Percentiles rank a stretch among this genome's conserved stretches.
Evolutionary conservation across 37 sponge, comb jelly and placozoan genomes (phyloP).

Genomic region (Ephydatia muelleri): DNA sequence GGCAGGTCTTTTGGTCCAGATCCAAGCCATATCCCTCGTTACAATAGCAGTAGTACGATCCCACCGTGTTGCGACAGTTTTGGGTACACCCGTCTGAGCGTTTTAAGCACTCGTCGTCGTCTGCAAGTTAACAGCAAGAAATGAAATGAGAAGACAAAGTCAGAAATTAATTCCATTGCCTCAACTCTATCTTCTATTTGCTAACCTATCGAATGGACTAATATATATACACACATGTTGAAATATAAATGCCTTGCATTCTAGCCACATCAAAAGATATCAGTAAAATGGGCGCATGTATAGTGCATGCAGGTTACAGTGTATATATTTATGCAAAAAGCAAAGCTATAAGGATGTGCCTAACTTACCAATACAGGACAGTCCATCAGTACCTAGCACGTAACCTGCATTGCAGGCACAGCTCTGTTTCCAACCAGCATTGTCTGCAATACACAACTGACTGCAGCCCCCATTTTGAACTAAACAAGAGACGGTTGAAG

Average conservation of each 20-base stretch:
- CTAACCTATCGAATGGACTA: too few species aligned
- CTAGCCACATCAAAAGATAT: too few species aligned
- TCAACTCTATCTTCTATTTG: too few species aligned
- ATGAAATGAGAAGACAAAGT: too few species aligned
- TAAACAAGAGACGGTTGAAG: neutral
- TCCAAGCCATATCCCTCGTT: constrained; percentile 14
- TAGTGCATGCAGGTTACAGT: neutral
- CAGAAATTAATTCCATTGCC: too few species aligned
- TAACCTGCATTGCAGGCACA: constrained; percentile 51
- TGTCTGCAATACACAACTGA: constrained; percentile 26
- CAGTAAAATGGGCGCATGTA: too few species aligned
- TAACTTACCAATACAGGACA: constrained; percentile 19
- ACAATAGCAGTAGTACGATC: constrained; percentile 48
- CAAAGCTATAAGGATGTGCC: neutral
- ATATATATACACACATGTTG: too few species aligned
- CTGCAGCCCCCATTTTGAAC: constrained; percentile 48
- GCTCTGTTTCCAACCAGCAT: neutral
- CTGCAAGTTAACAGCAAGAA: constrained; percentile 4
- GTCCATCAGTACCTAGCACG: constrained; percentile 3
- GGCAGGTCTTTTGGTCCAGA: constrained; percentile 12
- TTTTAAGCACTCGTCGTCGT: constrained; percentile 18
- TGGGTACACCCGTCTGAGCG: constrained; percentile 12
- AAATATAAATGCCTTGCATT: too few species aligned
- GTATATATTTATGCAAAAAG: neutral
- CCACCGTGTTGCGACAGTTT: constrained; percentile 37